A percentile compares a stretch with the other conserved stretches of the same genome.
Evolutionary conservation across 1,140 invertebrate genomes (phyloP).

Genomic region (Drosophila virilis): DNA sequence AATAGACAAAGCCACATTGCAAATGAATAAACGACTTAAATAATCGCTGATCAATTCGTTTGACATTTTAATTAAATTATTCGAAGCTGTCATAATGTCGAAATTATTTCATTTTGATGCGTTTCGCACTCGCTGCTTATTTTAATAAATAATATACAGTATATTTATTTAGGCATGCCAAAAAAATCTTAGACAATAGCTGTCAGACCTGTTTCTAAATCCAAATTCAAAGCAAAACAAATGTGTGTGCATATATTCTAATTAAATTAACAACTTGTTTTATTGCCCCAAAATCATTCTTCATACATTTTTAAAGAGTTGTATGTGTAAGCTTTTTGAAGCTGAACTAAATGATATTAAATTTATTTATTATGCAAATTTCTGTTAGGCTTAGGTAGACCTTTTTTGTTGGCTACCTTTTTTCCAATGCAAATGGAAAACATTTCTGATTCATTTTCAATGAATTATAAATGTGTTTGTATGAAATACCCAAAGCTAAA

Average conservation of each 20-base stretch:
- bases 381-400: background rate
- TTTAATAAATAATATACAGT: constrained; percentile 14
- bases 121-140: constrained; percentile 16
- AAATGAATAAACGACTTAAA: constrained; percentile 2
- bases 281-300: constrained; percentile 38
- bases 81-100: constrained; percentile 33
- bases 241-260: constrained; percentile 18
- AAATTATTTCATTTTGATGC: constrained; percentile 41
- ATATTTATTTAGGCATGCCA: constrained; percentile 25
- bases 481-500: constrained; percentile 2
- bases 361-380: constrained; percentile 45
- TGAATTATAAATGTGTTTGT: too few relatives aligned
- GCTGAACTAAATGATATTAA: constrained; percentile 9
- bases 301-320: constrained; percentile 16
- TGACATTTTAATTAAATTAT: constrained; percentile 50
- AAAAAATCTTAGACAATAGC: constrained; percentile 54
- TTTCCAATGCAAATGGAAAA: constrained; percentile 43
- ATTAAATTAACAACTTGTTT: constrained; percentile 73
- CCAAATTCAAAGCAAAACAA: background rate
- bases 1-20: background rate
- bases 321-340: constrained; percentile 3
- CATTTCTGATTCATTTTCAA: background rate
- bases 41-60: constrained; percentile 2
- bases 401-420: constrained; percentile 24
- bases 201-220: constrained; percentile 57